phyloP scores from a whole-genome alignment of 2,888 invertebrate species.

The Sipha maydis region DNA sequence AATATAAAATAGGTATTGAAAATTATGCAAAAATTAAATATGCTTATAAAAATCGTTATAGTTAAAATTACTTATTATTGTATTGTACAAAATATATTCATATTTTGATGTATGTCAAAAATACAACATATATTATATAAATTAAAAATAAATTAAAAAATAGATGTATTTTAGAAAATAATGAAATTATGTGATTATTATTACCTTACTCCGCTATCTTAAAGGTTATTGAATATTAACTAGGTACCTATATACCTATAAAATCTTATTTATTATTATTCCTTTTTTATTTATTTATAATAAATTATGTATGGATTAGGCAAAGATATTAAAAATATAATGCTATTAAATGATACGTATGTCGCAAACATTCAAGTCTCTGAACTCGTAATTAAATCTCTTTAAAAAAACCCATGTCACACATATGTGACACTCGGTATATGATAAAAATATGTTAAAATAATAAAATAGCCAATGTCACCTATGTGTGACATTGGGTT shows the following conservation, averaged over 20 bases:
- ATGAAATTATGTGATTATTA: no score
- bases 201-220: no score
- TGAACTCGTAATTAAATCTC: slow-evolving; percentile 3
- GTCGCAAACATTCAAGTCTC: neutral
- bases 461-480: no score
- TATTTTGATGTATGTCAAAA: no score
- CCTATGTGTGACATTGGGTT: no score
- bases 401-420: no score
- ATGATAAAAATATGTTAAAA: no score
- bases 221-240: neutral
- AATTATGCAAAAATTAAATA: neutral
- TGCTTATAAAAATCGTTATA: neutral
- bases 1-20: neutral
- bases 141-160: neutral
- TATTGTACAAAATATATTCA: neutral
- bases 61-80: neutral
- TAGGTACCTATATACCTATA: no score
- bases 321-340: neutral
- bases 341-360: neutral
- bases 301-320: neutral
- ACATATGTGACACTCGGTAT: no score
- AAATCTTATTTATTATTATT: neutral
- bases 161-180: neutral
- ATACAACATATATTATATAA: neutral
- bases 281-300: neutral